Evolutionary conservation across 2,113 vertebrate genomes (phyloP), one percentile per base, ranked within the genome.

Genomic region (Rhinolophus sinicus): DNA sequence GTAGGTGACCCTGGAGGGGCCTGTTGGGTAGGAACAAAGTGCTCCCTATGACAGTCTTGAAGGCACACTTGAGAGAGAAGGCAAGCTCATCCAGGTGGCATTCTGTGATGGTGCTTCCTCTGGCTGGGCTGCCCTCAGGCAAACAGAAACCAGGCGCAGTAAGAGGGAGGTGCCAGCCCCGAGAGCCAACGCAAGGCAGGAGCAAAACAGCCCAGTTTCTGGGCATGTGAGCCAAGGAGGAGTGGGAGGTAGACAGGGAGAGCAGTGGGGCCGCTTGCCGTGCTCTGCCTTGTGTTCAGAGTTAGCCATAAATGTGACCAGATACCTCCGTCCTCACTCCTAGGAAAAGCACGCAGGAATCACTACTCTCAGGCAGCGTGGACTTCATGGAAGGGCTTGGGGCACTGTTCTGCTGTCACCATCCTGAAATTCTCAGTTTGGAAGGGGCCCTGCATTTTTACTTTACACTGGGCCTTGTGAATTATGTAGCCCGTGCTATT

Each of bases 171-270:
- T 73, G 82, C 94, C 92, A 77, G 88, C n/a, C 93, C 93, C 52
- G 6, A 38, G 93, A 14, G 67, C 81, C 22, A 62, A 62, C 3
- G 47, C 67, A n/a, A 87, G 88, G 86, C 65, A 76, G 8, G 58
- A 78, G 65, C 19, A 12, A 13, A 54, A 22, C 64, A 65, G 92
- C 96, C 90, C 77, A 77, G 88, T 94, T 96, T 94, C 94, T 85
- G 90, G 80, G 87, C 93, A 52, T 40, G 8, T 28, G 88, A 96
- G 93, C 84, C 90, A 88, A 88, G 80, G 76, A 54, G 88, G 90
- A 64, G 35, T 44, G 58, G 80, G 11, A 44, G 58, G 84, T 16
- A 50, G 44, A 24, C 18, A 1, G 38, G 64, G 82, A 90, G 65
- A 82, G 73, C 62, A 65, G 30, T 1, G 0, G 58, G 44, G 56